Evolutionary conservation across 2,888 invertebrate species (phyloP).

Genomic region (Melanostoma scalare): DNA sequence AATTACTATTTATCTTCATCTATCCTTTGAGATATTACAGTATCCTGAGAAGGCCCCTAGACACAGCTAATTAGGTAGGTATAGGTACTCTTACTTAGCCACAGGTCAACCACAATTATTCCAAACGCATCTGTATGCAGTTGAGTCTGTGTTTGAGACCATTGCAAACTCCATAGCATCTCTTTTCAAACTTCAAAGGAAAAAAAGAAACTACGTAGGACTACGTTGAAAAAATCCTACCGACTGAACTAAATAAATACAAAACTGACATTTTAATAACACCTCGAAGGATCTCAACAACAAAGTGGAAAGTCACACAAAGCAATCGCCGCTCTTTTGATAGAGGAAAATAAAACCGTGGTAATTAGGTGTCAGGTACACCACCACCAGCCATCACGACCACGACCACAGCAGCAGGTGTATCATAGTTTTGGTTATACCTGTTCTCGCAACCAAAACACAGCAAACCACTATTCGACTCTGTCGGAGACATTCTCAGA

Average conservation of each 20-base stretch:
- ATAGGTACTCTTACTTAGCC: conserved; percentile 3
- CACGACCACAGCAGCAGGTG: conserved; percentile 10
- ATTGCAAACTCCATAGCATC: background rate
- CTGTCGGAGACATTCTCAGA: conserved; percentile 41
- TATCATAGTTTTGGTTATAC: conserved; percentile 4
- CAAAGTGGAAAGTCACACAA: conserved; percentile 32
- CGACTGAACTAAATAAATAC: conserved; percentile 28
- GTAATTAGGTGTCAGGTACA: conserved; percentile 54
- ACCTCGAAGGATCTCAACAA: conserved; percentile 50
- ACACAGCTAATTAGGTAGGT: conserved; percentile 30
- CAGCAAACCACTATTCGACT: background rate
- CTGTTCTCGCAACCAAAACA: background rate
- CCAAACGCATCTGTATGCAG: conserved; percentile 37
- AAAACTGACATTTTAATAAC: conserved; percentile 60
- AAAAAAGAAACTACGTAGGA: background rate
- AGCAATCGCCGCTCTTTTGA: conserved; percentile 20
- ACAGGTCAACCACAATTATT: conserved; percentile 44
- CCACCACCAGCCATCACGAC: background rate
- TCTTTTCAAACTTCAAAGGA: background rate
- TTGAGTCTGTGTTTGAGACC: background rate
- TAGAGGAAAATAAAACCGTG: background rate
- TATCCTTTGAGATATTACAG: background rate
- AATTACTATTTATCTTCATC: conserved; percentile 28
- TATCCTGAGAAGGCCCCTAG: conserved; percentile 5
- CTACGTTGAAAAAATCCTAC: background rate